These are phyloP conservation scores for Abramis brama DNA, from an alignment of 2,113 vertebrate species.

Conservation along the genomic window DNA sequence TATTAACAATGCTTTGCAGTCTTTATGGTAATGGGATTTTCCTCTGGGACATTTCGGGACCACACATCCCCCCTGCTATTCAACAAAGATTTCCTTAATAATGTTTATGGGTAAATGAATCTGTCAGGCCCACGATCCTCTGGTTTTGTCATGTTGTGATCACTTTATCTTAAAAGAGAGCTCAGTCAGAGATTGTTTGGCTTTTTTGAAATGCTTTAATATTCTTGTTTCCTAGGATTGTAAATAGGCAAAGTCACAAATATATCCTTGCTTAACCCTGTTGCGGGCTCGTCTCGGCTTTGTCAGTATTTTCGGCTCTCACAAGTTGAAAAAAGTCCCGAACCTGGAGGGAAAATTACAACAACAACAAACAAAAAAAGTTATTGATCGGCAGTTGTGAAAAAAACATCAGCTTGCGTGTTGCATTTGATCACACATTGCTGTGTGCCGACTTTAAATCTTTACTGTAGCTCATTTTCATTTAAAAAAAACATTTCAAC, in stretches of 20 bases:
- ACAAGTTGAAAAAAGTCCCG: too few species aligned
- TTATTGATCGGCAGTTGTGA: too few species aligned
- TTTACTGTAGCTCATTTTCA: too few species aligned
- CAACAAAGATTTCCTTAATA: background rate
- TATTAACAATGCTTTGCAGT: constrained; percentile 20
- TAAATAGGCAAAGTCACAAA: background rate
- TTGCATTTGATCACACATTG: too few species aligned
- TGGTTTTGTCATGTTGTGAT: background rate
- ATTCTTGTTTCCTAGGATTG: background rate
- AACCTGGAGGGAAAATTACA: too few species aligned
- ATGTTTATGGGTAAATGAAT: background rate
- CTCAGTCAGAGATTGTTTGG: background rate
- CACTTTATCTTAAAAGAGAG: background rate
- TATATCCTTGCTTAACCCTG: background rate
- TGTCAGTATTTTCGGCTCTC: too few species aligned
- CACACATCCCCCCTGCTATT: background rate
- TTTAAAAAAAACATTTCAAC: too few species aligned
- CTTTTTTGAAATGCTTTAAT: background rate
- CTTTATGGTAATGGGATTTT: constrained; percentile 15
- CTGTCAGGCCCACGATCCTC: background rate
- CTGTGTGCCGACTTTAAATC: too few species aligned
- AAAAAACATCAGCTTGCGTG: too few species aligned
- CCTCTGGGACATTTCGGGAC: constrained; percentile 11
- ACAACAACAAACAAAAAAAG: too few species aligned
- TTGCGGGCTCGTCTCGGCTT: too few species aligned